Percentiles rank a stretch among this genome's conserved stretches.
Conservation (phyloP, 1,140 invertebrate species). For the Drosophila kohkoa region DNA sequence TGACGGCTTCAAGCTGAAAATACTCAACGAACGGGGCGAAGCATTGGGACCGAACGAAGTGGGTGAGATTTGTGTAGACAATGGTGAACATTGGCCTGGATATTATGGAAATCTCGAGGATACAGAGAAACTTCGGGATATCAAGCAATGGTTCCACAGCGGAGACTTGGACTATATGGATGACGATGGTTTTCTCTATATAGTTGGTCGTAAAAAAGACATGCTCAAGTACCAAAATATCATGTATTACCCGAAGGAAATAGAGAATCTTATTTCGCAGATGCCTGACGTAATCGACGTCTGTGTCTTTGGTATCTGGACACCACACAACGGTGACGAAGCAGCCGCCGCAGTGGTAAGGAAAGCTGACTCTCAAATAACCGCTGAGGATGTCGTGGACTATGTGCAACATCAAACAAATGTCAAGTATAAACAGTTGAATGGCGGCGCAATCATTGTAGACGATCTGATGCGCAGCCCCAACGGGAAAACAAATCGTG, state of each 20-base stretch:
- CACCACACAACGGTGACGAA: slow-evolving; percentile 58
- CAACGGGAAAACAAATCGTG: slow-evolving; percentile 69
- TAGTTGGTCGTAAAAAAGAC: slow-evolving; percentile 89
- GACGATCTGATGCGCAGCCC: slow-evolving; percentile 77
- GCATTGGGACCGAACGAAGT: slow-evolving; percentile 54
- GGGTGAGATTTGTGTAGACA: slow-evolving; percentile 64
- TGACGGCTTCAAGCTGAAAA: slow-evolving; percentile 68
- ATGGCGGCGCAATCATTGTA: slow-evolving; percentile 84
- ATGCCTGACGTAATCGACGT: slow-evolving; percentile 67
- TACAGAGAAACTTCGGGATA: slow-evolving; percentile 50
- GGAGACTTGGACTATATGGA: slow-evolving; percentile 88
- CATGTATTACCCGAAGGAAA: slow-evolving; percentile 77
- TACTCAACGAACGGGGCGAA: slow-evolving; percentile 62
- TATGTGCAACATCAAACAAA: slow-evolving; percentile 44
- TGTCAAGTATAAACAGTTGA: slow-evolving; percentile 74
- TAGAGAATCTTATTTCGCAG: slow-evolving; percentile 58
- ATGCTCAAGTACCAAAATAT: slow-evolving; percentile 84
- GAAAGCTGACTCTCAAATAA: slow-evolving; percentile 34
- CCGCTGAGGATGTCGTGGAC: slow-evolving; percentile 65
- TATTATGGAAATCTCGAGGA: slow-evolving; percentile 68
- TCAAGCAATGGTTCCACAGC: slow-evolving; percentile 87
- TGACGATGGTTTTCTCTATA: slow-evolving; percentile 85
- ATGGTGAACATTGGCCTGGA: slow-evolving; percentile 59
- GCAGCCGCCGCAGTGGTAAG: slow-evolving; percentile 70
- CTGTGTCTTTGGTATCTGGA: slow-evolving; percentile 72